phyloP scores from a whole-genome alignment of 2,113 vertebrate species.

The Triplophysa siluroides region DNA sequence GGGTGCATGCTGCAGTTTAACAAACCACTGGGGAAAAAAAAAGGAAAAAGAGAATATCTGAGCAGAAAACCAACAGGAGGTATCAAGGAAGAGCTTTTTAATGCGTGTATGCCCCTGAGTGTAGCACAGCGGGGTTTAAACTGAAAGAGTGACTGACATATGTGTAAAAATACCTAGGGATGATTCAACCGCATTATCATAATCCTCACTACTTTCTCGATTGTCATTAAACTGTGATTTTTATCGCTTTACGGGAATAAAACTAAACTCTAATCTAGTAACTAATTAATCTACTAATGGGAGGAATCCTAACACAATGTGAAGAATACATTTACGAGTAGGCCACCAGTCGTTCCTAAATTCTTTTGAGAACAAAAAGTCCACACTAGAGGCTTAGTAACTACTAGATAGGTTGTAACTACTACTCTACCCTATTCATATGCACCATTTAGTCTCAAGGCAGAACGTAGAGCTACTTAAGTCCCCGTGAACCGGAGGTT shows the following conservation, averaged over 20 bases:
- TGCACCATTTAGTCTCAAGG: too few relatives aligned
- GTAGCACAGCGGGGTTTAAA: conserved; percentile 16
- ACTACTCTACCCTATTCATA: too few relatives aligned
- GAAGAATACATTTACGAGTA: too few relatives aligned
- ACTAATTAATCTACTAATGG: too few relatives aligned
- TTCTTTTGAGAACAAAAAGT: too few relatives aligned
- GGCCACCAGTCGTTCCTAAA: too few relatives aligned
- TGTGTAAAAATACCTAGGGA: conserved; percentile 37
- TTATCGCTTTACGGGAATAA: background rate
- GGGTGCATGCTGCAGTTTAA: conserved; percentile 65
- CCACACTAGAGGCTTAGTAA: too few relatives aligned
- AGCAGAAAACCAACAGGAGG: conserved; percentile 19
- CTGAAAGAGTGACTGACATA: conserved; percentile 35
- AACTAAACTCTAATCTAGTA: background rate
- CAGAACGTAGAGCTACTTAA: too few relatives aligned
- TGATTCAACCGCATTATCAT: conserved; percentile 38
- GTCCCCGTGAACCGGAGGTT: too few relatives aligned
- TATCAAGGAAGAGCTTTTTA: conserved; percentile 18
- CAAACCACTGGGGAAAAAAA: conserved; percentile 64
- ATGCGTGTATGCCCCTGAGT: conserved; percentile 6
- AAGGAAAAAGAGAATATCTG: background rate
- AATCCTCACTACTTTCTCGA: conserved; percentile 15
- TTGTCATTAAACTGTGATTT: background rate
- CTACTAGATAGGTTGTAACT: too few relatives aligned
- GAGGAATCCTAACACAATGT: too few relatives aligned